Percentiles rank a stretch among this genome's conserved stretches.
phyloP scores from a whole-genome alignment of 2,888 invertebrate genomes.

The Stictocephala bisonia region DNA sequence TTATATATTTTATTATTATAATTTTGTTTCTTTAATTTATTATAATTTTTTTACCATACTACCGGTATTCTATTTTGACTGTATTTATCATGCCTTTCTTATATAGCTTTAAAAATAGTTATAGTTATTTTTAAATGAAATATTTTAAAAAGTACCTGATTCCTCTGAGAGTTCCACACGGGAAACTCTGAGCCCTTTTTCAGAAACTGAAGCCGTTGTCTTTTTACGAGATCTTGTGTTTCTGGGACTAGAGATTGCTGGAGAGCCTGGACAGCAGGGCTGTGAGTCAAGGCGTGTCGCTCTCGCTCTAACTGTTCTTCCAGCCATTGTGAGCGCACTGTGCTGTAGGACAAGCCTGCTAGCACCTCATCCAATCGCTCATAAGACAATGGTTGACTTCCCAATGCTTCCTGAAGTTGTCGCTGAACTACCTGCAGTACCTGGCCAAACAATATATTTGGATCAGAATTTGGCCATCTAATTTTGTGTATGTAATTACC shows the following conservation, averaged over 20 bases:
- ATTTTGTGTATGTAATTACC: no score
- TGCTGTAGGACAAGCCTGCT: constrained; percentile 13
- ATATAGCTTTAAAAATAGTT: not conserved
- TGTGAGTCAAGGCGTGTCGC: constrained; percentile 22
- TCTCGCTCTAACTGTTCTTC: constrained; percentile 29
- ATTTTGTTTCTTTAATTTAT: no score
- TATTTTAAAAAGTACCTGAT: constrained; percentile 32
- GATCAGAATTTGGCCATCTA: no score
- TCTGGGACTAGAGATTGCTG: constrained; percentile 21
- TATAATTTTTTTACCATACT: no score
- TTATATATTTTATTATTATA: no score
- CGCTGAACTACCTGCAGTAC: constrained; percentile 38
- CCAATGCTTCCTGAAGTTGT: constrained; percentile 27
- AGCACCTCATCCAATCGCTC: constrained; percentile 13
- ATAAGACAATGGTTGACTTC: constrained; percentile 12
- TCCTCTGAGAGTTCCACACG: constrained; percentile 38
- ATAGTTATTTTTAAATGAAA: no score
- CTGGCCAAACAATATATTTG: no score
- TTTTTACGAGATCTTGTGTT: constrained; percentile 25
- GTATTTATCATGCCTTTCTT: no score
- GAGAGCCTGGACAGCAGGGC: constrained; percentile 31
- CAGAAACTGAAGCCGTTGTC: constrained; percentile 43
- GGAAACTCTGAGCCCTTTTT: constrained; percentile 38
- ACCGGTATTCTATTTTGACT: no score
- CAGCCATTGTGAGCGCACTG: constrained; percentile 42